Conservation (phyloP, 2,888 invertebrate species). For the Dynastes maya region DNA sequence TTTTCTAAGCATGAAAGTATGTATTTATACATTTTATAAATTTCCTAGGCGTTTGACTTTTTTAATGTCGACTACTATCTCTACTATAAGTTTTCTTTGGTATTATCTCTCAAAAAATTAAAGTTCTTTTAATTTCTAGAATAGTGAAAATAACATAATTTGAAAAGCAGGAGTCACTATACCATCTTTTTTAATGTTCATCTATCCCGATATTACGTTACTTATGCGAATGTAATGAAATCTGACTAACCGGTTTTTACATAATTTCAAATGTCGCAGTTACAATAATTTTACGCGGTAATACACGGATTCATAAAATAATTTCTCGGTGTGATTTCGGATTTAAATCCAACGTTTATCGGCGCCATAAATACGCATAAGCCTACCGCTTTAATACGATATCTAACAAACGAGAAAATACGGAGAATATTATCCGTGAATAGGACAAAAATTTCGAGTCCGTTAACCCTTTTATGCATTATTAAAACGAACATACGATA, state of each 20-base stretch:
- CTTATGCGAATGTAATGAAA: neutral
- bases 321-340: conserved; percentile 53
- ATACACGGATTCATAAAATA: conserved; percentile 52
- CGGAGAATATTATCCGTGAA: neutral
- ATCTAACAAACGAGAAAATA: conserved; percentile 24
- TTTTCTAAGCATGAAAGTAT: no score
- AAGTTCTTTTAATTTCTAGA: no score
- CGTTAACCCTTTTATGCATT: conserved; percentile 4
- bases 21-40: no score
- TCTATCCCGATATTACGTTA: no score
- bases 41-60: no score
- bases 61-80: no score
- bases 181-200: no score
- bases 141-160: no score
- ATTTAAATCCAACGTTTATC: conserved; percentile 53
- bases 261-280: conserved; percentile 42
- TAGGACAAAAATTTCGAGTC: conserved; percentile 16
- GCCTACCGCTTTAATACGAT: conserved; percentile 8
- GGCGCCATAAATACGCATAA: conserved; percentile 36
- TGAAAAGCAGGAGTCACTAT: no score
- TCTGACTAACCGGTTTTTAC: conserved; percentile 44
- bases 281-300: conserved; percentile 51
- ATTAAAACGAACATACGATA: neutral
- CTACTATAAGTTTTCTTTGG: no score
- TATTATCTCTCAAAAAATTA: no score